Evolutionary conservation across 1,140 invertebrate species (phyloP).

Genomic region (Trinorchestia longiramus): DNA sequence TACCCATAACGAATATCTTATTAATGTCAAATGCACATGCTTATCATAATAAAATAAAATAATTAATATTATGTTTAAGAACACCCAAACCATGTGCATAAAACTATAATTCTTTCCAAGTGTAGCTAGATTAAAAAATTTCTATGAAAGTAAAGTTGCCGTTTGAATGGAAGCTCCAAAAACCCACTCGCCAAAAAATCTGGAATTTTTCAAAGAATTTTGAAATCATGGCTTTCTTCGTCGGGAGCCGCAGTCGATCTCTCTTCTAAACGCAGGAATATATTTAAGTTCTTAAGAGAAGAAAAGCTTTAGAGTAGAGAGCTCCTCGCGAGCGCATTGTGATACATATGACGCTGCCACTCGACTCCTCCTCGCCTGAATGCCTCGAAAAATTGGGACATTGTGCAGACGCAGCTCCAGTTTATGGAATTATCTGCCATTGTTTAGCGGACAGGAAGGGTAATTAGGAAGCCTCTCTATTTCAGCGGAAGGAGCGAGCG

Average conservation of each 20-base stretch:
- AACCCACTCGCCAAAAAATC: not conserved
- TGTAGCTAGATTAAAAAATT: not conserved
- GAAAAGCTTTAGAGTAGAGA: not conserved
- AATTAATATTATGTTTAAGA: not conserved
- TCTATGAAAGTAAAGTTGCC: not conserved
- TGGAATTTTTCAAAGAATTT: not conserved
- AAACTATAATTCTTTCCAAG: not conserved
- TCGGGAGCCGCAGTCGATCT: conserved; percentile 1
- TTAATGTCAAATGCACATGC: no score
- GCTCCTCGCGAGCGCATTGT: conserved; percentile 26
- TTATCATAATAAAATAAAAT: no score
- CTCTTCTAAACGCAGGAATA: not conserved
- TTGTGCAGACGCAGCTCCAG: conserved; percentile 34
- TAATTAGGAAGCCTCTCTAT: conserved; percentile 50
- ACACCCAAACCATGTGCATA: not conserved
- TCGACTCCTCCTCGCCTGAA: not conserved
- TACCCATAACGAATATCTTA: no score
- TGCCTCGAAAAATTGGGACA: conserved; percentile 20
- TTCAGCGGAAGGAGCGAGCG: conserved; percentile 12
- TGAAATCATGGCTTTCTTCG: not conserved
- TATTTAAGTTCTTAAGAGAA: conserved; percentile 14
- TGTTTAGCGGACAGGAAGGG: conserved; percentile 38
- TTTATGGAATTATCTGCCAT: conserved; percentile 22
- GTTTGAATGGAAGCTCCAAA: not conserved
- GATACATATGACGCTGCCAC: conserved; percentile 13